Conservation (phyloP, 1,140 invertebrate species). For the Elymnias hypermnestra region DNA sequence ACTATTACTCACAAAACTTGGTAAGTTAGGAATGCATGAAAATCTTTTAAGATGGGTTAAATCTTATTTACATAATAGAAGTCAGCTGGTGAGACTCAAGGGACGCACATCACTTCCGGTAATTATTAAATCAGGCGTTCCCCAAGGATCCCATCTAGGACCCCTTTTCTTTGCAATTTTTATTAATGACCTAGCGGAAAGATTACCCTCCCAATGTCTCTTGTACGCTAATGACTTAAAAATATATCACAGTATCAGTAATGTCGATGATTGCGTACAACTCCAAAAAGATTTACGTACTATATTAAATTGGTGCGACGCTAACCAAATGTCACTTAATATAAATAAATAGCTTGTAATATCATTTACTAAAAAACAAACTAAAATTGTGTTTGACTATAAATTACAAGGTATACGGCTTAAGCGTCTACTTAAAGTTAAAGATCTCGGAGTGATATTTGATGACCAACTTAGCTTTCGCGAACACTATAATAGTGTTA, state of each 20-base stretch:
- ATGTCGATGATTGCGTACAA: background rate
- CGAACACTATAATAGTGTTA: too few relatives aligned
- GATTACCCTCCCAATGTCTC: background rate
- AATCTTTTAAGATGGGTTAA: background rate
- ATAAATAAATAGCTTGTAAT: conserved; percentile 1
- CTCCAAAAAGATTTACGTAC: background rate
- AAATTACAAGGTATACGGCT: too few relatives aligned
- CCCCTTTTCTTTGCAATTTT: conserved; percentile 1
- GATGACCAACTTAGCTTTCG: too few relatives aligned
- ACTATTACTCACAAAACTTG: background rate
- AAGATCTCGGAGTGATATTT: background rate
- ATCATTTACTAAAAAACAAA: background rate
- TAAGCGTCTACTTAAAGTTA: too few relatives aligned
- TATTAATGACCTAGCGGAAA: background rate
- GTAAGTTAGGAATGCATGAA: background rate
- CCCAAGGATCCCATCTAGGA: background rate
- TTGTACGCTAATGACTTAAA: background rate
- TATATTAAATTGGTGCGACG: background rate
- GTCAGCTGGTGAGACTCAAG: conserved; percentile 1
- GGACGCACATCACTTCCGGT: background rate
- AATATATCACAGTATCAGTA: background rate
- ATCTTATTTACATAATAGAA: conserved; percentile 1
- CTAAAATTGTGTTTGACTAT: too few relatives aligned
- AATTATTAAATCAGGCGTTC: background rate
- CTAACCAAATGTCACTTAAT: background rate